phyloP scores from a whole-genome alignment of 2,113 vertebrate species.

The Morone saxatilis region DNA sequence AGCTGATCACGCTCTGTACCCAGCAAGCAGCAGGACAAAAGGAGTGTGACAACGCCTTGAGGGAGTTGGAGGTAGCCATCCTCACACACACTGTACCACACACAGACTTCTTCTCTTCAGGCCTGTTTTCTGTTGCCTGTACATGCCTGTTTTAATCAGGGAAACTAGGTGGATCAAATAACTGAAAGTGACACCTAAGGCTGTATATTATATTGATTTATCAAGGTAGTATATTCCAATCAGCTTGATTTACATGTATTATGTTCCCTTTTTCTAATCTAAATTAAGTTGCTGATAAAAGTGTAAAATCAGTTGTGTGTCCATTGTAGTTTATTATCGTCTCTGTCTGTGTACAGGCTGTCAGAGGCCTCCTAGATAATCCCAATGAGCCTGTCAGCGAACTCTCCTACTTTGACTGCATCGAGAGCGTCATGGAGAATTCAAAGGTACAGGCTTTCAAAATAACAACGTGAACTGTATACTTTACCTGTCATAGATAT shows the following conservation, averaged over 20 bases:
- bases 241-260: conserved; percentile 34
- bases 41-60: conserved; percentile 97
- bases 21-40: conserved; percentile 98
- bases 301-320: not conserved
- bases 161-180: not conserved
- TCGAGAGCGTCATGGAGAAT: conserved; percentile 99
- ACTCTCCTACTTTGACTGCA: conserved; percentile 99
- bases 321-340: conserved; percentile 11
- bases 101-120: conserved; percentile 1
- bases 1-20: conserved; percentile 97
- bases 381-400: conserved; percentile 97
- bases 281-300: conserved; percentile 29
- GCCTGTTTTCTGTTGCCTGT: not conserved
- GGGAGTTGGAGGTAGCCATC: conserved; percentile 93
- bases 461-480: conserved; percentile 12
- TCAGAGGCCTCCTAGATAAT: conserved; percentile 95
- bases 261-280: conserved; percentile 25
- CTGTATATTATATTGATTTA: conserved; percentile 32
- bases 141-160: too few relatives aligned
- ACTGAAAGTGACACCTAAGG: conserved; percentile 15
- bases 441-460: conserved; percentile 89
- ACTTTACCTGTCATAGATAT: conserved; percentile 24
- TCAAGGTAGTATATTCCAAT: conserved; percentile 11
- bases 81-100: conserved; percentile 38
- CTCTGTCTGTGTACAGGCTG: conserved; percentile 86